Evolutionary conservation across 2,888 invertebrate species (phyloP).

Genomic region (Chymomyza procnemis): DNA sequence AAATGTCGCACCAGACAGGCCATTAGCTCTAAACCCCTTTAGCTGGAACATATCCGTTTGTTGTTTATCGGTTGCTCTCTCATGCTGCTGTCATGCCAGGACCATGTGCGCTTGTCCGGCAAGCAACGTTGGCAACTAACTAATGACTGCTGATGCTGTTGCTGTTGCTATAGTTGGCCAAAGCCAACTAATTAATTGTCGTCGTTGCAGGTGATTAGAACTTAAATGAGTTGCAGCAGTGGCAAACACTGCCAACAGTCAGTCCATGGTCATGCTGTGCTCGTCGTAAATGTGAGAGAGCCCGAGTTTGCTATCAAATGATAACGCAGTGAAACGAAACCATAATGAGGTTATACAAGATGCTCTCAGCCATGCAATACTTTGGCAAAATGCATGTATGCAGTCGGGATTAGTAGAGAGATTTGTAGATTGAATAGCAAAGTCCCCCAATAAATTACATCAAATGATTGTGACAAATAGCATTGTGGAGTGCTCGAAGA

Average conservation of each 20-base stretch:
- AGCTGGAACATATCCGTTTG: not conserved
- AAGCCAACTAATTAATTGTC: conserved; percentile 62
- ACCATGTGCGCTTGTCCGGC: conserved; percentile 11
- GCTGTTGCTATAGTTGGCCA: conserved; percentile 37
- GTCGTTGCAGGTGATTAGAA: conserved; percentile 71
- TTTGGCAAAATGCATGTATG: not conserved
- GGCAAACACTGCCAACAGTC: too few relatives aligned
- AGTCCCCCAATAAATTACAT: not conserved
- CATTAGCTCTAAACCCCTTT: not conserved
- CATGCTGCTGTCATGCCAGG: not conserved
- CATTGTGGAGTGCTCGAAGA: not conserved
- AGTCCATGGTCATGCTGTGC: not conserved
- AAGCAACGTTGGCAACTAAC: conserved; percentile 32
- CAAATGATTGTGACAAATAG: not conserved
- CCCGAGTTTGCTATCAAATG: not conserved
- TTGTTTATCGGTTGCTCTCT: not conserved
- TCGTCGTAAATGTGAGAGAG: not conserved
- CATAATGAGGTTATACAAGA: not conserved
- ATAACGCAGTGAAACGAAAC: not conserved
- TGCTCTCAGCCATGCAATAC: not conserved
- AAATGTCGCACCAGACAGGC: conserved; percentile 43
- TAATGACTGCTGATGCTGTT: conserved; percentile 62
- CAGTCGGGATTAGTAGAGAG: not conserved
- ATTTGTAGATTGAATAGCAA: not conserved
- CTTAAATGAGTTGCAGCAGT: conserved; percentile 64